A percentile compares a stretch with the other conserved stretches of the same genome.
phyloP scores from a whole-genome alignment of 2,113 vertebrate species.

The Burhinus oedicnemus region DNA sequence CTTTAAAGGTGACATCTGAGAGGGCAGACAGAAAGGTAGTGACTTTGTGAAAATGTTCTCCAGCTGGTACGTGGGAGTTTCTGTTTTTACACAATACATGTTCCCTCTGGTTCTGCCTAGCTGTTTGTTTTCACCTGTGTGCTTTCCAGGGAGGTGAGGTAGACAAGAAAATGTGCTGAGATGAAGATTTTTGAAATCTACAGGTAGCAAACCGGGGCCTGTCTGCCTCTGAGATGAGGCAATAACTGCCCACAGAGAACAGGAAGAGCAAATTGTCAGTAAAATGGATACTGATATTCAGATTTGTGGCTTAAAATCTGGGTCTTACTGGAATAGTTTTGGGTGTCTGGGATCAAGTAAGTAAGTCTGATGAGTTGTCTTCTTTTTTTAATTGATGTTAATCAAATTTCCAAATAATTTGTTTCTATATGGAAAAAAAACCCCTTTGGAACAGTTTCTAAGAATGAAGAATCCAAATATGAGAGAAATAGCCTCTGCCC shows the following conservation, averaged over 20 bases:
- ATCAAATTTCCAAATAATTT: neutral
- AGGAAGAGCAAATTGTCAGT: neutral
- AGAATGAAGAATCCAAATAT: neutral
- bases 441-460: neutral
- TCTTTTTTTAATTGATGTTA: neutral
- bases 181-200: neutral
- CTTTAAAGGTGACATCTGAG: neutral
- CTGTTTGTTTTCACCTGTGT: neutral
- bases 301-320: neutral
- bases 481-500: neutral
- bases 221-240: neutral
- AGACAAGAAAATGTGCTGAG: neutral
- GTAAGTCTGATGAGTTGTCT: neutral
- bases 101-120: neutral
- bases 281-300: neutral
- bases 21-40: neutral
- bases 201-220: neutral
- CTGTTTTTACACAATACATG: fast-evolving
- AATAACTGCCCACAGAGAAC: neutral
- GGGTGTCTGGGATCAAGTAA: neutral
- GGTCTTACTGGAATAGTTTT: neutral
- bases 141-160: neutral
- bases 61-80: neutral
- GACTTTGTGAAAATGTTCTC: neutral
- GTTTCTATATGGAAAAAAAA: neutral